A percentile compares a stretch with the other conserved stretches of the same genome.
phyloP scores from a whole-genome alignment of 2,888 invertebrate genomes.

The Drosophila mettleri region DNA sequence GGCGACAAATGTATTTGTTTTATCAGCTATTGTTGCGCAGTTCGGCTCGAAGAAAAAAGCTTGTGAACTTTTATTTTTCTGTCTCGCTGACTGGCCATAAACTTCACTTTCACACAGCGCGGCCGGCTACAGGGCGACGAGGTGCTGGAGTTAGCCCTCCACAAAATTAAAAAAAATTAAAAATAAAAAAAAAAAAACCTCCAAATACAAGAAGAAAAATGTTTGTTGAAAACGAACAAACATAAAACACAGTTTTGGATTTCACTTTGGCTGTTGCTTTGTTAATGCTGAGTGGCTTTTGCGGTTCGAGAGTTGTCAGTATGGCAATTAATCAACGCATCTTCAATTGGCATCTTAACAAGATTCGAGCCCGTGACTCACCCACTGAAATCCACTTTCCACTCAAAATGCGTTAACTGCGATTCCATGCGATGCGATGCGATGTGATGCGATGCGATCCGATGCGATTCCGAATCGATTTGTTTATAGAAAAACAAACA shows the following conservation, averaged over 20 bases:
- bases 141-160: constrained; percentile 7
- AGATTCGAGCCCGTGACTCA: constrained; percentile 41
- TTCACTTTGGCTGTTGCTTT: constrained; percentile 48
- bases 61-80: constrained; percentile 57
- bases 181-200: constrained; percentile 2
- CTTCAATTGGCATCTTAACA: constrained; percentile 52
- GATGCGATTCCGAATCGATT: constrained; percentile 60
- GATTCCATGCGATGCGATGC: constrained; percentile 39
- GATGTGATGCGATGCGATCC: constrained; percentile 21
- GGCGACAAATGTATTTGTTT: constrained; percentile 79
- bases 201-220: constrained; percentile 63
- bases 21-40: constrained; percentile 73
- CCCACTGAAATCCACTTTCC: constrained; percentile 37
- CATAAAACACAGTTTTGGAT: constrained; percentile 69
- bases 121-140: background rate
- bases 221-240: constrained; percentile 76
- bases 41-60: constrained; percentile 51
- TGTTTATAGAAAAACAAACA: constrained; percentile 76
- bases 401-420: constrained; percentile 45
- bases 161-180: background rate
- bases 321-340: constrained; percentile 78
- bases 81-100: constrained; percentile 49
- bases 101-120: constrained; percentile 74
- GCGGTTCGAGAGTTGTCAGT: constrained; percentile 72
- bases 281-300: constrained; percentile 62